A percentile compares a stretch with the other conserved stretches of the same genome.
Evolutionary conservation across 2,888 invertebrate species (phyloP).

Genomic region (Dasysyrphus albostriatus): DNA sequence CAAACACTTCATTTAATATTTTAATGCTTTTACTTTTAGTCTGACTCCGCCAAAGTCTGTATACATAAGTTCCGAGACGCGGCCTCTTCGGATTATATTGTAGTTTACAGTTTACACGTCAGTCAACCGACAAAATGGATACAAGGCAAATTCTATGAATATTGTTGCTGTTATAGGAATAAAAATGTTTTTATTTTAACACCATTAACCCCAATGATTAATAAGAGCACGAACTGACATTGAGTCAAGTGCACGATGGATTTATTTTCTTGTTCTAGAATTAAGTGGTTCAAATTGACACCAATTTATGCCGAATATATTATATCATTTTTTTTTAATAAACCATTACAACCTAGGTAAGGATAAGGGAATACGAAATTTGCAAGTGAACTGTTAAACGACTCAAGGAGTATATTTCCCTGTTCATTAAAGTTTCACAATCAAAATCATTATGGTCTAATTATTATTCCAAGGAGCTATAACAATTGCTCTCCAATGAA

Average conservation of each 20-base stretch:
- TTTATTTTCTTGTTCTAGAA: conserved; percentile 30
- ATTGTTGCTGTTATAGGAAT: conserved; percentile 5
- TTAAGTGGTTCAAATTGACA: conserved; percentile 24
- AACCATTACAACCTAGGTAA: not conserved
- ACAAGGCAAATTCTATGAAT: conserved; percentile 66
- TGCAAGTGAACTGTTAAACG: not conserved
- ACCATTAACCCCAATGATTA: conserved; percentile 48
- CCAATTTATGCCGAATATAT: conserved; percentile 2
- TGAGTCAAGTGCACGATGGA: conserved; percentile 19
- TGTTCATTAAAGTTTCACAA: conserved; percentile 19
- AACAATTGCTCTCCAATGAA: conserved; percentile 2
- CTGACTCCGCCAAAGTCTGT: conserved; percentile 18
- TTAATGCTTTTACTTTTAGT: conserved; percentile 41
- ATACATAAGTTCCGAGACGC: conserved; percentile 3
- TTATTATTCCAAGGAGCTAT: not conserved
- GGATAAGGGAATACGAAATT: not conserved
- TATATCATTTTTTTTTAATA: conserved; percentile 4
- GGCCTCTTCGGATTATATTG: conserved; percentile 1
- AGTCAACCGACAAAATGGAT: conserved; percentile 41
- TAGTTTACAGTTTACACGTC: conserved; percentile 8
- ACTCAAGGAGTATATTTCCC: not conserved
- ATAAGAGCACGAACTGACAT: conserved; percentile 33
- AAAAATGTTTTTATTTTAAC: conserved; percentile 11
- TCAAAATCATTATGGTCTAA: conserved; percentile 4
- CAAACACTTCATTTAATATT: conserved; percentile 59